These are phyloP conservation scores for Yponomeuta evonymella DNA, from an alignment of 2,888 invertebrate genomes.

Conservation along the genomic window DNA sequence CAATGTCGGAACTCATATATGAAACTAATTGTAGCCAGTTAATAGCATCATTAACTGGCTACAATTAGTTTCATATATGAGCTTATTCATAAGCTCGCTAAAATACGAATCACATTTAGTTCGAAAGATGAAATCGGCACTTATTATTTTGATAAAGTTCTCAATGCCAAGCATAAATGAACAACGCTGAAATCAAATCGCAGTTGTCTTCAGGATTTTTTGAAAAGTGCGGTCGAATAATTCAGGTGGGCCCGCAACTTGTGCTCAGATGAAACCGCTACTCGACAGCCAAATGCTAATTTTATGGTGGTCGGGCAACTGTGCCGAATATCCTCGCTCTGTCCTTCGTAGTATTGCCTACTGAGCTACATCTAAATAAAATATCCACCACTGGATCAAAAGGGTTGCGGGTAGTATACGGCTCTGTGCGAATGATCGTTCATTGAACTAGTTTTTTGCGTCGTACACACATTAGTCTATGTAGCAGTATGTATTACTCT, in stretches of 20 bases:
- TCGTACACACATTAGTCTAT: too few relatives aligned
- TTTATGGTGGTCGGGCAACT: constrained; percentile 76
- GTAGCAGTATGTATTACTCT: too few relatives aligned
- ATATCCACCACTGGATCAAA: constrained; percentile 40
- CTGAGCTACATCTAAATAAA: constrained; percentile 69
- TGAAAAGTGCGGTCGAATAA: constrained; percentile 63
- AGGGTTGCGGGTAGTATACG: constrained; percentile 13
- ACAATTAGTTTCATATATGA: too few relatives aligned
- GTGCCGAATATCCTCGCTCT: constrained; percentile 63
- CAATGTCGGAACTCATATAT: too few relatives aligned
- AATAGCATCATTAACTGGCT: too few relatives aligned
- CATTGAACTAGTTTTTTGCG: constrained; percentile 2
- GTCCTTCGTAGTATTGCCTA: constrained; percentile 66
- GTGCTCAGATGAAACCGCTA: constrained; percentile 67
- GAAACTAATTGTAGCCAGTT: too few relatives aligned
- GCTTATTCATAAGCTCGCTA: too few relatives aligned
- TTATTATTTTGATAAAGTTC: too few relatives aligned
- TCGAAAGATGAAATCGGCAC: too few relatives aligned
- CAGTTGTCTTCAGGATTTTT: constrained; percentile 35
- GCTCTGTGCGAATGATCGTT: constrained; percentile 5
- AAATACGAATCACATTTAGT: too few relatives aligned
- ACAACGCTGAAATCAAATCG: constrained; percentile 35
- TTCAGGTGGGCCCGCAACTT: constrained; percentile 60
- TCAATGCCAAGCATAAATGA: constrained; percentile 19
- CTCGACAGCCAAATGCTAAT: constrained; percentile 73